phyloP scores from a whole-genome alignment of 1,140 invertebrate species.

The Pinna nobilis region DNA sequence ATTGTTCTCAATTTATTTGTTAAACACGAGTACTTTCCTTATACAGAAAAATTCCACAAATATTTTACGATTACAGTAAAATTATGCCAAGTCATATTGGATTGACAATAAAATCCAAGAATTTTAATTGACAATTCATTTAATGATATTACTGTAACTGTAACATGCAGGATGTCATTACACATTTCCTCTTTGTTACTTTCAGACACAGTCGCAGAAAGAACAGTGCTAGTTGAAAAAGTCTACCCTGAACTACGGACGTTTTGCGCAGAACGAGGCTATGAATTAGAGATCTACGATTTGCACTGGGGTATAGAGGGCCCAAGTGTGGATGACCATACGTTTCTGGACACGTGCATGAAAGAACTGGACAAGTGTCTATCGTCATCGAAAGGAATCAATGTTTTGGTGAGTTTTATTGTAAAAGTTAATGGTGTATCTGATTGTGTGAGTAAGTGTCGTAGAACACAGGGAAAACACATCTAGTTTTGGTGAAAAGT shows the following conservation, averaged over 20 bases:
- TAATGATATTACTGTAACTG: neutral
- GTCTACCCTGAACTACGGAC: constrained; percentile 96
- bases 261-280: constrained; percentile 83
- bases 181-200: neutral
- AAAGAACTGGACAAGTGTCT: constrained; percentile 96
- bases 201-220: constrained; percentile 65
- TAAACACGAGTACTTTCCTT: too few relatives aligned
- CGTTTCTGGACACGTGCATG: constrained; percentile 97
- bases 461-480: too few relatives aligned
- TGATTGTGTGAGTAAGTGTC: too few relatives aligned
- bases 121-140: neutral
- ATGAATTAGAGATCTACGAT: constrained; percentile 81
- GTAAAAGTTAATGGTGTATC: too few relatives aligned
- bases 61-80: too few relatives aligned
- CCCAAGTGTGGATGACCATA: constrained; percentile 97
- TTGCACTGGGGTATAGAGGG: constrained; percentile 95
- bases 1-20: too few relatives aligned
- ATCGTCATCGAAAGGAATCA: constrained; percentile 93
- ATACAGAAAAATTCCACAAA: too few relatives aligned
- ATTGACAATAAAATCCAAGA: neutral
- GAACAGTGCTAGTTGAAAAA: constrained; percentile 55
- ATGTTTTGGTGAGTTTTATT: constrained; percentile 85
- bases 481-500: too few relatives aligned
- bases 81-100: too few relatives aligned
- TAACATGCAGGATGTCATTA: neutral